phyloP scores from a whole-genome alignment of 1,140 invertebrate species.

The Pararge aegeria region DNA sequence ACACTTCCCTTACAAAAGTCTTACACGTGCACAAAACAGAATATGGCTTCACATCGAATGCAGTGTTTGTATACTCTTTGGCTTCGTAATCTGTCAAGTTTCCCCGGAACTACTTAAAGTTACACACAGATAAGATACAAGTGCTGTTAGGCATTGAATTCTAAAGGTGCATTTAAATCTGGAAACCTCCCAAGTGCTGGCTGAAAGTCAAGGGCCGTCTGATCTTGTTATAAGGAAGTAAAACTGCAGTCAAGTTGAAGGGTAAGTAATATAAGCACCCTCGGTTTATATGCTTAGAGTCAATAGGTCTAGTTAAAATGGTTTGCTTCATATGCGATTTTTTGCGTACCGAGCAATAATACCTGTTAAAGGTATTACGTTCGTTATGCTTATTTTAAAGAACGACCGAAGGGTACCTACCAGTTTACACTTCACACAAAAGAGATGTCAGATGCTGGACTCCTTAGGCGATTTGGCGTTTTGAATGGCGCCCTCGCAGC shows the following conservation, averaged over 20 bases:
- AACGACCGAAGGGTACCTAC: no score
- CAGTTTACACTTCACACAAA: no score
- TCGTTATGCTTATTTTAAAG: no score
- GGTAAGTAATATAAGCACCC: conserved; percentile 20
- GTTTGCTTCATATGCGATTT: no score
- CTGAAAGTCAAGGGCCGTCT: conserved; percentile 61
- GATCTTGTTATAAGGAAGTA: conserved; percentile 58
- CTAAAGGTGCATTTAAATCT: conserved; percentile 27
- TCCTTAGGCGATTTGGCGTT: no score
- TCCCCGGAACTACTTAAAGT: conserved; percentile 1
- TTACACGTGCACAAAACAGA: background rate
- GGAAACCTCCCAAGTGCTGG: conserved; percentile 49
- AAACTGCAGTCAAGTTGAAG: conserved; percentile 56
- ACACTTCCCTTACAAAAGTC: background rate
- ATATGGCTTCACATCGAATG: background rate
- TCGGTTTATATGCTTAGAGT: background rate
- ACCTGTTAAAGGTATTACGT: no score
- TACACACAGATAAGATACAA: background rate
- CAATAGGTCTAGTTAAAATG: background rate
- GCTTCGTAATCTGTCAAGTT: conserved; percentile 1
- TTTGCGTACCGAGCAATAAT: no score
- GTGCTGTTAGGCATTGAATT: conserved; percentile 14
- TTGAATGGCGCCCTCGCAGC: no score
- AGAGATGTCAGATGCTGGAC: no score
- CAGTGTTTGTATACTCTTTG: no score